Conservation (phyloP, 1,140 invertebrate species). For the Bombus confusus region DNA sequence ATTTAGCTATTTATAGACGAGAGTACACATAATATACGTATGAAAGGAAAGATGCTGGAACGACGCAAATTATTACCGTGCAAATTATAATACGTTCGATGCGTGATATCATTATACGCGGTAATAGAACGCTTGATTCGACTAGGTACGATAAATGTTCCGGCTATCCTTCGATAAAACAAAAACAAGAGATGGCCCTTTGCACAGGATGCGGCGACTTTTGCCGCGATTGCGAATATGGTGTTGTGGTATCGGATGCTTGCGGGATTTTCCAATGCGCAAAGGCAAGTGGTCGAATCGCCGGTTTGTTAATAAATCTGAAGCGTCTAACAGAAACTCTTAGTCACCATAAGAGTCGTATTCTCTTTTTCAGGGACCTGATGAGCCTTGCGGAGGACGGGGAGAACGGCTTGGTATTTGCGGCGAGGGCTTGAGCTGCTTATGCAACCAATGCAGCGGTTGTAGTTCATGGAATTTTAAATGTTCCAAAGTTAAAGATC, state of each 20-base stretch:
- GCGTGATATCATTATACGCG: no score
- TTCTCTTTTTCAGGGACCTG: slow-evolving; percentile 79
- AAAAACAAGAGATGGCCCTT: slow-evolving; percentile 43
- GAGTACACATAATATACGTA: no score
- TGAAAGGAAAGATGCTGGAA: no score
- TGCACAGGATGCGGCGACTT: slow-evolving; percentile 67
- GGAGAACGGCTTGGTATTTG: slow-evolving; percentile 79
- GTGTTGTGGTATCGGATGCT: slow-evolving; percentile 53
- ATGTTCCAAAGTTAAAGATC: slow-evolving; percentile 69
- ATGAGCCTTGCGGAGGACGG: slow-evolving; percentile 81
- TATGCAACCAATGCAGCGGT: slow-evolving; percentile 81
- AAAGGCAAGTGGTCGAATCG: slow-evolving; percentile 59
- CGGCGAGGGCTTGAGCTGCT: slow-evolving; percentile 83
- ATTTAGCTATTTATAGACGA: not conserved
- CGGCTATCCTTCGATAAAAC: slow-evolving; percentile 60
- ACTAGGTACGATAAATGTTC: slow-evolving; percentile 49
- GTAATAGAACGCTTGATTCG: not conserved
- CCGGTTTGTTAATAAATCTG: not conserved
- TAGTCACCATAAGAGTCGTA: not conserved
- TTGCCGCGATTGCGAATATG: slow-evolving; percentile 71
- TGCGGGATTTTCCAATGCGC: slow-evolving; percentile 71
- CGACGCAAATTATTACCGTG: no score
- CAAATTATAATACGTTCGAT: not conserved
- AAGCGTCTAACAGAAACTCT: not conserved
- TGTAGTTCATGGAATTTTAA: slow-evolving; percentile 80